A percentile compares a stretch with the other conserved stretches of the same genome.
Conservation (phyloP, 2,888 invertebrate species). For the Phengaris alcon region DNA sequence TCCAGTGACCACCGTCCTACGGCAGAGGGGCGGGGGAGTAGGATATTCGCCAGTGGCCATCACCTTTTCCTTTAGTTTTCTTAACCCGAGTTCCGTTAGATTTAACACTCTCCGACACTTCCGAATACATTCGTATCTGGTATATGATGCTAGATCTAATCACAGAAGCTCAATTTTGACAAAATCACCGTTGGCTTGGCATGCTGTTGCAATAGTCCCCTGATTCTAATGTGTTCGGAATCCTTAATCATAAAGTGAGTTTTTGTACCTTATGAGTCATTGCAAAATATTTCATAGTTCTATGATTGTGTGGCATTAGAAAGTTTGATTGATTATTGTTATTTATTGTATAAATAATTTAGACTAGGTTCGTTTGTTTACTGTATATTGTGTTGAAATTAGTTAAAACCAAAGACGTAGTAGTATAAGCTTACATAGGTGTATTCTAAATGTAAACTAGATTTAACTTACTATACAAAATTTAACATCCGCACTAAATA, state of each 20-base stretch:
- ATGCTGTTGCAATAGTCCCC: background rate
- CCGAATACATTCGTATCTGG: background rate
- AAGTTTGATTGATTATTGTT: background rate
- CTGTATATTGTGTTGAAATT: slow-evolving; percentile 10
- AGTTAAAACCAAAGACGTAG: slow-evolving; percentile 1
- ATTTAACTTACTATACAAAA: slow-evolving; percentile 4
- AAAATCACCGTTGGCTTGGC: background rate
- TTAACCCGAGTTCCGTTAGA: background rate
- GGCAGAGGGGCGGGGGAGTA: slow-evolving; percentile 23
- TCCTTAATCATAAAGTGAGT: background rate
- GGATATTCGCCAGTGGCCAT: slow-evolving; percentile 24
- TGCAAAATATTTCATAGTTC: background rate
- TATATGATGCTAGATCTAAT: background rate
- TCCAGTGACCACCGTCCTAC: slow-evolving; percentile 18
- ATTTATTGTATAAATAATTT: background rate
- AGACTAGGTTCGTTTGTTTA: background rate
- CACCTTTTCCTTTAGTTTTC: background rate
- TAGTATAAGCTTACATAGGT: slow-evolving; percentile 12
- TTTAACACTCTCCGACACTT: background rate
- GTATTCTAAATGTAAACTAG: slow-evolving; percentile 20
- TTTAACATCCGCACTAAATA: background rate
- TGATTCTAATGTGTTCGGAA: slow-evolving; percentile 1
- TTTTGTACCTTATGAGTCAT: background rate
- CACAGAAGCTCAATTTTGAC: background rate
- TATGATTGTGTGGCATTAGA: background rate